phyloP scores from a whole-genome alignment of 2,113 vertebrate genomes.

The Mugil cephalus region DNA sequence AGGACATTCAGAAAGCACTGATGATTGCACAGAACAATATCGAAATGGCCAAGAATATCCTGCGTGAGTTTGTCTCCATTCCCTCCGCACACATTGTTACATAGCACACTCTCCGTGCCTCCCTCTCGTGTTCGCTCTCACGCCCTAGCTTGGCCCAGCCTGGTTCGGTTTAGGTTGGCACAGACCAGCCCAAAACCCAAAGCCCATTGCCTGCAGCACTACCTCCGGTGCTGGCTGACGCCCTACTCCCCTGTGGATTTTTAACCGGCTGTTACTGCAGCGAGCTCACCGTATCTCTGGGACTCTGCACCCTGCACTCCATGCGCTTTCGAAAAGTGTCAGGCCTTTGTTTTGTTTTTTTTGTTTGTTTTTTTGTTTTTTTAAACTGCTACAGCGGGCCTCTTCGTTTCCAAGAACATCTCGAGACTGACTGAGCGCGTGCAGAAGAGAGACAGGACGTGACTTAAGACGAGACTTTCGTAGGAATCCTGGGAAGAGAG shows the following conservation, averaged over 20 bases:
- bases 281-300: constrained; percentile 58
- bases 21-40: constrained; percentile 99
- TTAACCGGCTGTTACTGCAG: constrained; percentile 59
- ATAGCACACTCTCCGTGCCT: constrained; percentile 83
- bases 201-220: constrained; percentile 64
- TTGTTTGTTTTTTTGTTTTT: too few relatives aligned
- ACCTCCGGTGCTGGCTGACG: constrained; percentile 62
- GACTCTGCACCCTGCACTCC: constrained; percentile 68
- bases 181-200: constrained; percentile 45
- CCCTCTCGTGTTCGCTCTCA: constrained; percentile 42
- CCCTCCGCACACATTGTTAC: constrained; percentile 93
- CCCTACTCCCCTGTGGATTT: constrained; percentile 61
- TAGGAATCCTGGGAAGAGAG: constrained; percentile 38
- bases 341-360: too few relatives aligned
- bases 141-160: constrained; percentile 59
- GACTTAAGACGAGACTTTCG: constrained; percentile 17
- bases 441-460: constrained; percentile 33
- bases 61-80: constrained; percentile 96
- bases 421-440: constrained; percentile 12
- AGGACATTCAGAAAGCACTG: constrained; percentile 99
- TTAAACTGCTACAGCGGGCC: constrained; percentile 46
- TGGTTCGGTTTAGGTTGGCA: constrained; percentile 58
- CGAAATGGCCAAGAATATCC: constrained; percentile 99
- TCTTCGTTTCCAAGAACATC: constrained; percentile 30
- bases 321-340: constrained; percentile 70